A percentile compares a stretch with the other conserved stretches of the same genome.
phyloP scores from a whole-genome alignment of 2,113 vertebrate species.

The Polypterus bichir region DNA sequence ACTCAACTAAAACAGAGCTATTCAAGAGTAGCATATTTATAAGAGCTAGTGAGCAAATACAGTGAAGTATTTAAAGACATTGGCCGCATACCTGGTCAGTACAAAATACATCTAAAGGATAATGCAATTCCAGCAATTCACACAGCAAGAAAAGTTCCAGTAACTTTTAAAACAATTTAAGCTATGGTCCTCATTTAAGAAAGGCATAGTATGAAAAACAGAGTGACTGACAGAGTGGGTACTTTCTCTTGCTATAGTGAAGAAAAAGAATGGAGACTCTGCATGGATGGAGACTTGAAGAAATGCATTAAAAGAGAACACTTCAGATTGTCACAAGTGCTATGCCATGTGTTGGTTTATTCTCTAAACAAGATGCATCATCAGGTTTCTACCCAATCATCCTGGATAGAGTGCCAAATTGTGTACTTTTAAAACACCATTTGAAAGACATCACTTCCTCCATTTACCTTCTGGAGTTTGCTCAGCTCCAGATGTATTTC shows the following conservation, averaged over 20 bases:
- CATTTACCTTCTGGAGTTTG: background rate
- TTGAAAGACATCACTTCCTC: background rate
- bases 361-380: background rate
- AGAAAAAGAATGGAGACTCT: background rate
- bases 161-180: background rate
- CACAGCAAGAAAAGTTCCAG: background rate
- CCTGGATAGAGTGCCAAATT: background rate
- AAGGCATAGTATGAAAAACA: background rate
- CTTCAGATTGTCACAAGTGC: background rate
- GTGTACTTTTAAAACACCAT: background rate
- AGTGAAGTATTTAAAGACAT: no score
- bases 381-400: background rate
- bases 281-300: background rate
- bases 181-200: background rate
- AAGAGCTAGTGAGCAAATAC: no score
- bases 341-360: background rate
- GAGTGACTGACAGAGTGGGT: background rate
- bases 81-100: no score
- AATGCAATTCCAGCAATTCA: background rate
- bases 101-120: background rate
- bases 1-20: no score
- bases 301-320: background rate
- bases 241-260: background rate
- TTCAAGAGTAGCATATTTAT: no score
- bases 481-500: background rate